Conservation (phyloP, 2,888 invertebrate species). For the Euplexia lucipara region DNA sequence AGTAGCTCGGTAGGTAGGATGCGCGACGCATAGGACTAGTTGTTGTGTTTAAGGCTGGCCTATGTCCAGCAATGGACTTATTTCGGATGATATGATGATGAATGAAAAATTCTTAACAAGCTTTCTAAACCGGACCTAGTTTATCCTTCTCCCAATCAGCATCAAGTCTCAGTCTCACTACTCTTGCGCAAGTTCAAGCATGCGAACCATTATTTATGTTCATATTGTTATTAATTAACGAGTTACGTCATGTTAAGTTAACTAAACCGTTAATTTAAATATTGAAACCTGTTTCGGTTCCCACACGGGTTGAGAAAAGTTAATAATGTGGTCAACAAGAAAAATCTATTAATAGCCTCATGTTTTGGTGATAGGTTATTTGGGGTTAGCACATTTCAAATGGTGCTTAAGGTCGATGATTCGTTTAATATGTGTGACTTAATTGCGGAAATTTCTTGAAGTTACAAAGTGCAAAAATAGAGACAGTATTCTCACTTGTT, state of each 20-base stretch:
- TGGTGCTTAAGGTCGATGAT: conserved; percentile 34
- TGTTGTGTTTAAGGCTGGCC: too few species aligned
- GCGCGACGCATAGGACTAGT: too few species aligned
- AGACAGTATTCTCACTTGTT: not conserved
- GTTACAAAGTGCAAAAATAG: not conserved
- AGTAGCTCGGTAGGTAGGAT: too few species aligned
- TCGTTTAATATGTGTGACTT: conserved; percentile 24
- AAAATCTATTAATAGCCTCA: conserved; percentile 47
- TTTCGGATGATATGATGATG: too few species aligned
- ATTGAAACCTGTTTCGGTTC: conserved; percentile 66
- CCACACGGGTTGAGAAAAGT: conserved; percentile 56
- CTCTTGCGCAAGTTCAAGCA: conserved; percentile 45
- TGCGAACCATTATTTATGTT: conserved; percentile 58
- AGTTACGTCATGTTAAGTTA: conserved; percentile 63
- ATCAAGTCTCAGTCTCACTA: not conserved
- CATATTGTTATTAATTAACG: conserved; percentile 65
- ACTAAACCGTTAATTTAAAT: conserved; percentile 63
- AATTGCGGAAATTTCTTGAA: conserved; percentile 13
- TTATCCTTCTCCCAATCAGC: conserved; percentile 38
- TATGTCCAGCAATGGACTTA: too few species aligned
- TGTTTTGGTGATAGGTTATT: conserved; percentile 33
- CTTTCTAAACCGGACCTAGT: conserved; percentile 15
- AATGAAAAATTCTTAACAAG: conserved; percentile 6
- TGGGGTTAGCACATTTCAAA: conserved; percentile 32
- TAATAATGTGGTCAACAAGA: conserved; percentile 58